Evolutionary conservation across 2,888 invertebrate genomes (phyloP).

Genomic region (Meiosimyza platycephala): DNA sequence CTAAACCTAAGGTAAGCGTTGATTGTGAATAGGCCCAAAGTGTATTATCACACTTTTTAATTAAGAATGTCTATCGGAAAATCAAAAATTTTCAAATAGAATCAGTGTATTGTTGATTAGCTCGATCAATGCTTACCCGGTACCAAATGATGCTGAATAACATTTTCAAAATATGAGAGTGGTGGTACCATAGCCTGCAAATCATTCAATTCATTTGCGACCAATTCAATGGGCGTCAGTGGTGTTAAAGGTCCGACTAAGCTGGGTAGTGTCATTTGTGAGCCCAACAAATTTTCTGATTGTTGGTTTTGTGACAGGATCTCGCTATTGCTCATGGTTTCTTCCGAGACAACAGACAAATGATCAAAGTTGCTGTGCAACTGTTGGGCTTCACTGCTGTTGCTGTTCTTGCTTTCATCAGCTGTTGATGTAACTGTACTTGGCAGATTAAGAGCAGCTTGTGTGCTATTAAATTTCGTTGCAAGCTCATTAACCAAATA

Average conservation of each 20-base stretch:
- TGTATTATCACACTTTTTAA: too few species aligned
- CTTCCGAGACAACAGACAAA: conserved; percentile 81
- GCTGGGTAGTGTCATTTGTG: conserved; percentile 56
- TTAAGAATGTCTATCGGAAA: too few species aligned
- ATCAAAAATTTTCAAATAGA: too few species aligned
- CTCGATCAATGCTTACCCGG: conserved; percentile 51
- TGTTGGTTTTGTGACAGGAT: conserved; percentile 47
- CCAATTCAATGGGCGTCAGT: conserved; percentile 60
- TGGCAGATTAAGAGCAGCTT: not conserved
- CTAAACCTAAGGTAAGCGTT: too few species aligned
- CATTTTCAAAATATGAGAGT: conserved; percentile 66
- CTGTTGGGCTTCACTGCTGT: conserved; percentile 41
- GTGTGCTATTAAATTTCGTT: conserved; percentile 8
- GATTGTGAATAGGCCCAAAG: too few species aligned
- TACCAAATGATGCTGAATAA: conserved; percentile 61
- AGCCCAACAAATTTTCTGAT: conserved; percentile 51
- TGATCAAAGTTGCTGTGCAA: conserved; percentile 72
- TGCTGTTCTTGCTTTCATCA: conserved; percentile 25
- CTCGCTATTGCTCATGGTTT: conserved; percentile 69
- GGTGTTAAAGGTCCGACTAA: conserved; percentile 58
- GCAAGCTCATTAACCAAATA: conserved; percentile 32
- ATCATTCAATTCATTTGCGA: conserved; percentile 61
- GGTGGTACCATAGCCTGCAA: conserved; percentile 64
- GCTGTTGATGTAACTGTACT: conserved; percentile 13
- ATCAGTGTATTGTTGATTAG: too few species aligned